Evolutionary conservation across 2,888 invertebrate genomes (phyloP).

Genomic region (Cenopis cana): DNA sequence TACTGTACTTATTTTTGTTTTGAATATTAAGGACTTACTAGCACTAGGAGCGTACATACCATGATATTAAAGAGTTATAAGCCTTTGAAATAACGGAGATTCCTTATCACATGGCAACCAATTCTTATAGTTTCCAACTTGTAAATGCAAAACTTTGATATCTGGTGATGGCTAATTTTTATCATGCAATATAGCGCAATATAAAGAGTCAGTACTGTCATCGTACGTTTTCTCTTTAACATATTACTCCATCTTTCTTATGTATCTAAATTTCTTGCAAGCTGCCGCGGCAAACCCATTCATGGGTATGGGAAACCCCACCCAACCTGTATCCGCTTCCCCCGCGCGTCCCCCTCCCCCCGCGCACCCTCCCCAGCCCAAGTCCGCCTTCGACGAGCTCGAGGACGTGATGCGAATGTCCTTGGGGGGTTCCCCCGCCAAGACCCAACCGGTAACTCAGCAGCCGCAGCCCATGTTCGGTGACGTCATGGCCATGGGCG

Average conservation of each 20-base stretch:
- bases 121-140: constrained; percentile 36
- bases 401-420: constrained; percentile 89
- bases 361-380: constrained; percentile 73
- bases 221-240: constrained; percentile 24
- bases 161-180: constrained; percentile 34
- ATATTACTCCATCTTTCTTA: constrained; percentile 41
- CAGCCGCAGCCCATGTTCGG: constrained; percentile 67
- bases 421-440: constrained; percentile 86
- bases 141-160: constrained; percentile 28
- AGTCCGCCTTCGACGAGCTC: constrained; percentile 88
- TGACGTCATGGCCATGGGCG: constrained; percentile 72
- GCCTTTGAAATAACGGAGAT: background rate
- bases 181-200: background rate
- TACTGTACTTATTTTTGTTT: no score
- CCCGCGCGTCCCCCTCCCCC: constrained; percentile 84
- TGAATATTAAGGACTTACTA: no score
- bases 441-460: constrained; percentile 69
- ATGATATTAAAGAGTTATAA: background rate
- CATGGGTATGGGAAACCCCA: constrained; percentile 86
- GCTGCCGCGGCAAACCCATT: constrained; percentile 88
- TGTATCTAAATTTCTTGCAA: constrained; percentile 66
- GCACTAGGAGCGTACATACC: no score
- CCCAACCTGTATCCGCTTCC: constrained; percentile 74
- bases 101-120: constrained; percentile 45
- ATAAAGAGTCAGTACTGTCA: background rate